Percentiles rank a stretch among this genome's conserved stretches.
phyloP scores from a whole-genome alignment of 2,888 invertebrate species.

The Coenonympha arcania region DNA sequence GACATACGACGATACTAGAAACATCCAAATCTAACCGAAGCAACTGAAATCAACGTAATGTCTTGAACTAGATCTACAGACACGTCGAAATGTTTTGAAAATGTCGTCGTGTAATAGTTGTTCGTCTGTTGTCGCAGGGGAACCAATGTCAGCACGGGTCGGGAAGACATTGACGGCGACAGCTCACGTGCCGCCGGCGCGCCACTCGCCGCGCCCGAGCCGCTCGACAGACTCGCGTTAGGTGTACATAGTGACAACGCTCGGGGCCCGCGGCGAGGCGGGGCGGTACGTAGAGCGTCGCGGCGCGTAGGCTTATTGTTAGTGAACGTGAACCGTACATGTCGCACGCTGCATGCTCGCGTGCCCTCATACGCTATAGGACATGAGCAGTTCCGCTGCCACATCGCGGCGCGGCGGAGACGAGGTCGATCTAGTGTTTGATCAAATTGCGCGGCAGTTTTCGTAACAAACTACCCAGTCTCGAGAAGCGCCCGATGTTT shows the following conservation, averaged over 20 bases:
- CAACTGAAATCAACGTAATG: too few species aligned
- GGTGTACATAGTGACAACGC: slow-evolving; percentile 20
- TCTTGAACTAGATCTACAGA: too few species aligned
- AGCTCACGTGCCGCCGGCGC: slow-evolving; percentile 32
- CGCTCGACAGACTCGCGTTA: slow-evolving; percentile 10
- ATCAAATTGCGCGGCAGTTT: slow-evolving; percentile 2
- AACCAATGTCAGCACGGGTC: slow-evolving; percentile 65
- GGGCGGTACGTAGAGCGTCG: slow-evolving; percentile 4
- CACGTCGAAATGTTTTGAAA: too few species aligned
- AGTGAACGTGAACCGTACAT: slow-evolving; percentile 28
- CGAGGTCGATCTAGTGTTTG: slow-evolving; percentile 15
- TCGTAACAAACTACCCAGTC: not conserved
- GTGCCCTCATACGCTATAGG: slow-evolving; percentile 27
- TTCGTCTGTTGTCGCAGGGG: slow-evolving; percentile 39
- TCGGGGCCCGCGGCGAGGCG: not conserved
- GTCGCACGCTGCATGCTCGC: slow-evolving; percentile 44
- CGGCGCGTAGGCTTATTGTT: slow-evolving; percentile 38
- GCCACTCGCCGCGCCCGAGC: slow-evolving; percentile 14
- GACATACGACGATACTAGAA: too few species aligned
- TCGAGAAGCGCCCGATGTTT: not conserved
- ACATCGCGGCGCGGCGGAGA: not conserved
- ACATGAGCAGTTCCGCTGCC: slow-evolving; percentile 21
- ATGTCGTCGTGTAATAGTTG: too few species aligned
- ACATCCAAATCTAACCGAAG: too few species aligned
- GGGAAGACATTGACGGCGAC: slow-evolving; percentile 62